phyloP scores from a whole-genome alignment of 2,797 vertebrate species.

The Mormyrus hasselquistii region DNA sequence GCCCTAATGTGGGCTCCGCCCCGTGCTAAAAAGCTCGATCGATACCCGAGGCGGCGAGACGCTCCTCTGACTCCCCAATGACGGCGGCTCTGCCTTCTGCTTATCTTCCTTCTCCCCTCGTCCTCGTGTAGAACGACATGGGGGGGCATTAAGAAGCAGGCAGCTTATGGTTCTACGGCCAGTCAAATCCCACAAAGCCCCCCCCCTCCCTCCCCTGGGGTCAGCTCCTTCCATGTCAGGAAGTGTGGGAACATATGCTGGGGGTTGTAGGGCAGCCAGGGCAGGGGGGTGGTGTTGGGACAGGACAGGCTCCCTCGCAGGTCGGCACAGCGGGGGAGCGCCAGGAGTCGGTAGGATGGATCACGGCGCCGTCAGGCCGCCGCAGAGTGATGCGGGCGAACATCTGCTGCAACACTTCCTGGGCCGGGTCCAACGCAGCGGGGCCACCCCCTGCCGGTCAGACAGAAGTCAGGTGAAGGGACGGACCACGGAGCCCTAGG shows the following conservation, averaged over 20 bases:
- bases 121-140: background rate
- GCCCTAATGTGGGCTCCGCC: background rate
- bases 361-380: slow-evolving; percentile 3
- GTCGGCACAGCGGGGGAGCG: background rate
- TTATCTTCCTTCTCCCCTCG: background rate
- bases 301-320: background rate
- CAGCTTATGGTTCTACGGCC: background rate
- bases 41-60: background rate
- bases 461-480: background rate
- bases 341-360: slow-evolving; percentile 1
- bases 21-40: background rate
- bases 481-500: background rate
- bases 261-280: background rate
- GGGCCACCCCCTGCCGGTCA: background rate
- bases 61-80: background rate
- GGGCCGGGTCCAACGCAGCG: background rate
- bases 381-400: slow-evolving; percentile 1
- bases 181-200: background rate
- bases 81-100: background rate
- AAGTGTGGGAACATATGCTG: background rate
- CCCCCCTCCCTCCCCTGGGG: background rate
- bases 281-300: background rate
- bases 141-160: background rate
- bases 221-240: background rate
- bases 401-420: slow-evolving; percentile 2